Evolutionary conservation across 2,113 vertebrate species (phyloP), one percentile per base, ranked within the genome.

Genomic region (Bagarius yarrelli): DNA sequence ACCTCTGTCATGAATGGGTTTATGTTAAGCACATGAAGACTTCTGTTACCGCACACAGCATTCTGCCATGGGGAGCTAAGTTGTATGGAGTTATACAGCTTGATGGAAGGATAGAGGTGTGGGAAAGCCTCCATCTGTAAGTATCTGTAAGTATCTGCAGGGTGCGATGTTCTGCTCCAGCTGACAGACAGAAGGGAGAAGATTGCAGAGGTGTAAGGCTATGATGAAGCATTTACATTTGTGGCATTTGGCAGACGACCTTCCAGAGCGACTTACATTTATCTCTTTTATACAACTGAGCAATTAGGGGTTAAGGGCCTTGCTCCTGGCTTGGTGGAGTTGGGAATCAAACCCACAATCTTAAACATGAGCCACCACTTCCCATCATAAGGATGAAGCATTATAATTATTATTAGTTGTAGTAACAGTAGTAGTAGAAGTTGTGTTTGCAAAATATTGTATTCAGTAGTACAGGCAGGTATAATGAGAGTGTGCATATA

Each of bases 21-120:
- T 50, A 66, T 23, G 53, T n/a, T 79, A 19, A 44, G n/a, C 47
- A 78, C 47, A 25, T 67, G 30, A 55, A 67, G 12, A 78, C 19
- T 53, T 14, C 44, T 64, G 44, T 30, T 50, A 16, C 36, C 13
- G 53, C 16, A 5, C 30, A 15, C 13, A 5, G 15, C 23, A 30
- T 76, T 23, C 14, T 52, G n/a, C 40, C 27, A 52, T 63, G 30
- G 23, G 56, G 52, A 59, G 23, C 56, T 50, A 34, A n/a, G n/a
- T n/a, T n/a, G n/a, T n/a, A n/a, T n/a, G n/a, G 18, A 36, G 16
- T 52, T 44, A 36, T 70, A 25, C 63, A 36, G 15, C 25, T 32
- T 30, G 56, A 80, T 47, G 59, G 44, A 59, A 72, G 13, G 34
- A 44, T 53, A 32, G 61, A 27, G 50, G 50, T 25, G 64, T 64